Evolutionary conservation across 2,888 invertebrate species (phyloP).

Genomic region (Drosophila testacea): DNA sequence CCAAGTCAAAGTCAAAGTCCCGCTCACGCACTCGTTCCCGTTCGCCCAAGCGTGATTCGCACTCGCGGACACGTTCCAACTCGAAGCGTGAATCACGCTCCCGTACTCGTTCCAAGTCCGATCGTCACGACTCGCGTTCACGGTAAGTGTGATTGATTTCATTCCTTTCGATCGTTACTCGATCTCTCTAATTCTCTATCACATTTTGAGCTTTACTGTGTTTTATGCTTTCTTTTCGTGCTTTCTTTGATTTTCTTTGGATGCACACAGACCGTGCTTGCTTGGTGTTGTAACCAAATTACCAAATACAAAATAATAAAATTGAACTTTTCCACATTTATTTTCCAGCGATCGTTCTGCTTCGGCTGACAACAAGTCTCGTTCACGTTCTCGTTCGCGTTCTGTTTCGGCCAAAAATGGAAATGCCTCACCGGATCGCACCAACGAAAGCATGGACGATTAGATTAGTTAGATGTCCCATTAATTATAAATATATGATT

Average conservation of each 20-base stretch:
- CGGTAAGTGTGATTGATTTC: conserved; percentile 80
- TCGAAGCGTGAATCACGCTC: conserved; percentile 85
- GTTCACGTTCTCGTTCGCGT: conserved; percentile 86
- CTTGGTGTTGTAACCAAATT: conserved; percentile 44
- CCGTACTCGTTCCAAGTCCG: conserved; percentile 85
- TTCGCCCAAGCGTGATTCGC: conserved; percentile 85
- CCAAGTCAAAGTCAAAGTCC: conserved; percentile 88
- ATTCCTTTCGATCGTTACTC: conserved; percentile 43
- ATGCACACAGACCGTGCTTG: conserved; percentile 52
- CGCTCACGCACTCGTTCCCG: conserved; percentile 87
- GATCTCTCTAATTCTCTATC: not conserved
- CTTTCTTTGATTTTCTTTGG: conserved; percentile 77
- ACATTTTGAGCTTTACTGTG: conserved; percentile 1
- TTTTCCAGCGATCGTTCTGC: conserved; percentile 88
- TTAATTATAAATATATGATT: conserved; percentile 72
- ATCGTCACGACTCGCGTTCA: conserved; percentile 86
- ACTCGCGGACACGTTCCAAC: conserved; percentile 84
- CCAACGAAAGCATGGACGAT: conserved; percentile 86
- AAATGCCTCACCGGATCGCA: conserved; percentile 86
- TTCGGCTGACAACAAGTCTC: conserved; percentile 88
- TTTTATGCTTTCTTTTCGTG: conserved; percentile 66
- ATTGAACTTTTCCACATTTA: conserved; percentile 35
- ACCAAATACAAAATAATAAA: conserved; percentile 28
- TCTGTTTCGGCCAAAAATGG: conserved; percentile 86
- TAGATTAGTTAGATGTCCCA: conserved; percentile 80